Evolutionary conservation across 35 echinoderm and acorn worm species (phyloP).

Genomic region (Lytechinus pictus): DNA sequence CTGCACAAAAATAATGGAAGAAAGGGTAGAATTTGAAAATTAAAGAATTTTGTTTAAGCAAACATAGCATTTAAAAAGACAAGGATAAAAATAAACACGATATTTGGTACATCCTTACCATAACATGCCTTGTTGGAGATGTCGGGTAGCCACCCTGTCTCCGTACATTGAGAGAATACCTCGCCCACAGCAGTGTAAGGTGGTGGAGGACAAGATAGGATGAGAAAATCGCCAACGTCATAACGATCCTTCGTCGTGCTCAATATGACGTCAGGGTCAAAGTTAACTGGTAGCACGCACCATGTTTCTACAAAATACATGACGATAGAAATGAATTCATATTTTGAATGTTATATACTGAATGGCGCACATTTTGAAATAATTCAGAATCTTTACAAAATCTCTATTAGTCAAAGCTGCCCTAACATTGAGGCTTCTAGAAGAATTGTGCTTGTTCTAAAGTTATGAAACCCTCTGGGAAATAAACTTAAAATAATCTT

Average conservation of each 20-base stretch:
- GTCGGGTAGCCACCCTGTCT: not conserved
- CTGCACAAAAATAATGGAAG: not conserved
- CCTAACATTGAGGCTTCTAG: too few species aligned
- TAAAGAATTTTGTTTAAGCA: not conserved
- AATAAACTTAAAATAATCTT: too few species aligned
- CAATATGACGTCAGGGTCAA: constrained; percentile 23
- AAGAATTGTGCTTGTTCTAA: too few species aligned
- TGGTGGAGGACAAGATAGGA: constrained; percentile 29
- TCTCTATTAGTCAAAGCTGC: too few species aligned
- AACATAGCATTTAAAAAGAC: not conserved
- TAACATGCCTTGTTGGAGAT: constrained; percentile 37
- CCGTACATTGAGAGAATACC: constrained; percentile 26
- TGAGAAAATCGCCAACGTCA: constrained; percentile 13
- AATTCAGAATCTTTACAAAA: not conserved
- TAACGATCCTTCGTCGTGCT: not conserved
- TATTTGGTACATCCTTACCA: not conserved
- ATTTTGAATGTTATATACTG: not conserved
- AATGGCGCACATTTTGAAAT: not conserved
- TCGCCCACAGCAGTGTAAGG: not conserved
- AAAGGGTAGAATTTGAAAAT: not conserved
- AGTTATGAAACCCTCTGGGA: too few species aligned
- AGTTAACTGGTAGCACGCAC: constrained; percentile 19
- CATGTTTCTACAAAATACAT: not conserved
- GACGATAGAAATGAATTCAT: not conserved
- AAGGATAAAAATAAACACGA: not conserved